Evolutionary conservation across 1,140 invertebrate genomes (phyloP), one percentile per base, ranked within the genome.

Genomic region (Oncopodura yosiiana): DNA sequence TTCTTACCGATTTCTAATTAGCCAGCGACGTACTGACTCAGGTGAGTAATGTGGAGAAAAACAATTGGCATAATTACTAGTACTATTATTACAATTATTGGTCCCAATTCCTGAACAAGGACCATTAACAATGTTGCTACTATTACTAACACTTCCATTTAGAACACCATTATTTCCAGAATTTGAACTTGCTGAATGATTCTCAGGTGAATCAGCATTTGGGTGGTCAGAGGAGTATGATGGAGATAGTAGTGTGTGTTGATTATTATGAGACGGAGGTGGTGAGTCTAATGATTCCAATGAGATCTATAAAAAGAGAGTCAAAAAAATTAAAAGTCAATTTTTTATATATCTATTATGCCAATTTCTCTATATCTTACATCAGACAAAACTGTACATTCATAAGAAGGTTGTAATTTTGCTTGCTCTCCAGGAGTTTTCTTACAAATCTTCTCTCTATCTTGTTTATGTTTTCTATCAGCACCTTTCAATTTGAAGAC

Each of bases 401-500:
- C 90, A 70, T 87, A 96, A 38, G 91, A 93, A 0, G 89, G 87
- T 70, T 95, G 91, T 70, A 88, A 95, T 67, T 94, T 94, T 53
- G 94, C 88, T 67, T 91, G 84, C 70, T 95, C 92, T 14, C 81
- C 75, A 24, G 80, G 75, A 14, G 89, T 84, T 56, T 89, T 74
- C 64, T 91, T 86, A 66, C 86, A 77, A 67, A 97, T 91, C 72
- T 95, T 96, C 67, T 96, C 92, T 16, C 89, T 73, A 71, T 98
- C 94, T 66, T 95, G 94, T 71, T 96, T 96, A 68, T 96, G 92
- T 69, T 98, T 98, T 42, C 94, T 75, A 71, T 98, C 93, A 0
- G 92, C 94, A 14, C 94, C 94, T 74, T 96, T 95, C 43, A 94
- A 73, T 74, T 61, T 61, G 42, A 61, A 61, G 18, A 61, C 60